These are phyloP conservation scores for Dastarcus helophoroides DNA, from an alignment of 2,888 invertebrate genomes.

Conservation along the genomic window DNA sequence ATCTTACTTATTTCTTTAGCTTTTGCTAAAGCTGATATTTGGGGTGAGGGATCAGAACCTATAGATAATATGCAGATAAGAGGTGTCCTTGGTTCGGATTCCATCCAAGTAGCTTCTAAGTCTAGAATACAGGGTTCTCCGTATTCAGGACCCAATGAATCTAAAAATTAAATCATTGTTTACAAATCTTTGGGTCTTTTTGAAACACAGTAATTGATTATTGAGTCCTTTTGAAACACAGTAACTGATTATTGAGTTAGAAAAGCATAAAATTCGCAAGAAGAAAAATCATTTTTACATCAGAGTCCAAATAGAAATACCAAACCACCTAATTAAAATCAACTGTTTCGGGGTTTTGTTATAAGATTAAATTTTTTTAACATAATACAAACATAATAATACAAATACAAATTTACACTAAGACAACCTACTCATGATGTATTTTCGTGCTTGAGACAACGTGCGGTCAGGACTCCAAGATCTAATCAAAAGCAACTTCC, in stretches of 20 bases:
- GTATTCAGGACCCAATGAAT: slow-evolving; percentile 75
- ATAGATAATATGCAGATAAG: slow-evolving; percentile 87
- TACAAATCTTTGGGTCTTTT: not conserved
- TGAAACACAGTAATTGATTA: too few species aligned
- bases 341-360: too few species aligned
- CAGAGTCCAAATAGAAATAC: too few species aligned
- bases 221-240: too few species aligned
- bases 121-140: slow-evolving; percentile 89
- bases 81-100: slow-evolving; percentile 80
- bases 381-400: too few species aligned
- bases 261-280: too few species aligned
- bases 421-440: slow-evolving; percentile 69
- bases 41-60: slow-evolving; percentile 94
- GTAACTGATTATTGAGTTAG: too few species aligned
- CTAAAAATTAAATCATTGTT: slow-evolving; percentile 33
- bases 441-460: slow-evolving; percentile 83
- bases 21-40: slow-evolving; percentile 80
- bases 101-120: slow-evolving; percentile 79
- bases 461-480: slow-evolving; percentile 95
- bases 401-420: too few species aligned
- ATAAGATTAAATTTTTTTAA: too few species aligned
- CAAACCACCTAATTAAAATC: too few species aligned
- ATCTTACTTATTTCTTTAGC: slow-evolving; percentile 68
- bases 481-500: slow-evolving; percentile 73
- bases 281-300: too few species aligned